Evolutionary conservation across 2,113 vertebrate species (phyloP).

Genomic region (Paralichthys olivaceus): DNA sequence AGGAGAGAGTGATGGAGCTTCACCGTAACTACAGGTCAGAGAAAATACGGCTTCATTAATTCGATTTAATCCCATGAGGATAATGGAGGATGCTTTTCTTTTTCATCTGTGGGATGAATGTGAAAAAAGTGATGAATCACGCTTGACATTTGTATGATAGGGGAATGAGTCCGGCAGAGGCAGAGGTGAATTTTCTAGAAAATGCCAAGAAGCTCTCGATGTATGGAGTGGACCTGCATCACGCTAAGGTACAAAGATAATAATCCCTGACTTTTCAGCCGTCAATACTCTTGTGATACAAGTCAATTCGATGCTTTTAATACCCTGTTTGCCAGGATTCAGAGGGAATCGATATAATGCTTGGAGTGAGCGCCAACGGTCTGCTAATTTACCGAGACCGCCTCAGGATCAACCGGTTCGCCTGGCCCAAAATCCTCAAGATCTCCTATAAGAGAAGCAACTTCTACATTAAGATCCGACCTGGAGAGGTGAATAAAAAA

Average conservation of each 20-base stretch:
- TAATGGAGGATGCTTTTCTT: neutral
- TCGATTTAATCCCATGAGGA: constrained; percentile 12
- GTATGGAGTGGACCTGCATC: constrained; percentile 99
- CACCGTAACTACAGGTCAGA: constrained; percentile 93
- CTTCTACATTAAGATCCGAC: constrained; percentile 99
- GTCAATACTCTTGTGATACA: neutral
- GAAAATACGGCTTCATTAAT: constrained; percentile 2
- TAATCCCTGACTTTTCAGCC: neutral
- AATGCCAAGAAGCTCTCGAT: constrained; percentile 99
- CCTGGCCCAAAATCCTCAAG: constrained; percentile 99
- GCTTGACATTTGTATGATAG: constrained; percentile 75
- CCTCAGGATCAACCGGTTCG: constrained; percentile 97
- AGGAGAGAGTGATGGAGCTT: constrained; percentile 97
- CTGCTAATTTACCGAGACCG: constrained; percentile 98
- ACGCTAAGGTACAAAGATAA: constrained; percentile 91
- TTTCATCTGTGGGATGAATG: constrained; percentile 7
- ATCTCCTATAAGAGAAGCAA: constrained; percentile 99
- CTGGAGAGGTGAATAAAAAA: constrained; percentile 89
- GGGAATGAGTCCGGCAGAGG: constrained; percentile 97
- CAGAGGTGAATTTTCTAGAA: constrained; percentile 98
- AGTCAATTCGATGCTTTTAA: neutral
- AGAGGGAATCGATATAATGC: constrained; percentile 98
- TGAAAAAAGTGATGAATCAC: constrained; percentile 8
- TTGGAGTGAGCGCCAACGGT: constrained; percentile 97
- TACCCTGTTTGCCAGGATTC: constrained; percentile 87